Conservation (phyloP, 2,888 invertebrate genomes). For the Baccha elongata region DNA sequence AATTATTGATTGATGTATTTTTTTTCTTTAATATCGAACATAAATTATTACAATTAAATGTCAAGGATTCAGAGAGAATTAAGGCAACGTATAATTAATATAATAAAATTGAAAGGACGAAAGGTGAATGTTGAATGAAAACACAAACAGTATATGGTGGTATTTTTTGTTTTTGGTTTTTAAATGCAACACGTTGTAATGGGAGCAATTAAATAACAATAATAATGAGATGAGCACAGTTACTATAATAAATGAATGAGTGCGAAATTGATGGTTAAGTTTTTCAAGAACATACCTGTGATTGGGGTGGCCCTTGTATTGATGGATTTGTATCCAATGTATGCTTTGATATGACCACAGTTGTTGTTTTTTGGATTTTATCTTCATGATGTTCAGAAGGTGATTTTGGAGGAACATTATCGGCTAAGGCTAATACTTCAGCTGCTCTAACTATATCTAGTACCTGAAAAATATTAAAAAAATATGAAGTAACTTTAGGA, state of each 20-base stretch:
- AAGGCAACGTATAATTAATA: background rate
- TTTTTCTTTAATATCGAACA: background rate
- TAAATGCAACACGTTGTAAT: conserved; percentile 73
- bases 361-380: conserved; percentile 92
- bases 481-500: too few species aligned
- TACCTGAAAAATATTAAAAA: conserved; percentile 85
- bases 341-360: conserved; percentile 96
- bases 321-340: conserved; percentile 86
- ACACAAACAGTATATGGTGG: conserved; percentile 38
- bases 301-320: conserved; percentile 77
- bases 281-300: conserved; percentile 83
- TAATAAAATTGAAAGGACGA: conserved; percentile 27
- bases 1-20: conserved; percentile 7
- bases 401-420: conserved; percentile 87
- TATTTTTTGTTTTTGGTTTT: conserved; percentile 54
- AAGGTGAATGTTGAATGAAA: conserved; percentile 37
- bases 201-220: conserved; percentile 75
- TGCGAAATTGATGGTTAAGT: conserved; percentile 27
- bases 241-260: conserved; percentile 72
- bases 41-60: background rate
- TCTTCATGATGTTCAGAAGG: conserved; percentile 86
- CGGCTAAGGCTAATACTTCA: conserved; percentile 88
- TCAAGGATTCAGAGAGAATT: background rate
- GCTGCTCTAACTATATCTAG: conserved; percentile 95
- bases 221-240: conserved; percentile 76